Base-by-base conservation (phyloP, 2,113 vertebrate species). In the Apteryx owenii region DNA sequence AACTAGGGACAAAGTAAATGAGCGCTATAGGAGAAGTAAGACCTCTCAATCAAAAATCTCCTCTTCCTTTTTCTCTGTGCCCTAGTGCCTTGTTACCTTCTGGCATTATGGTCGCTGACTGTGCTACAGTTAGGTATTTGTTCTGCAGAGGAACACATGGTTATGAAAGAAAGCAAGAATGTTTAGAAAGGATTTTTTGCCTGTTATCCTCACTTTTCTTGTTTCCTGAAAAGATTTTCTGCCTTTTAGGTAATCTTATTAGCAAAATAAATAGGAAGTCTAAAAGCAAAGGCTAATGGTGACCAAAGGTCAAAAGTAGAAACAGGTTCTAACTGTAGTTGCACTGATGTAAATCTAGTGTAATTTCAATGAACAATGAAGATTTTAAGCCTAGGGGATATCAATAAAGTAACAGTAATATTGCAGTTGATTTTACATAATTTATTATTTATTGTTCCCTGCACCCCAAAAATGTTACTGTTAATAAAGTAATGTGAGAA, bases 221-320 rank as follows among this genome's bases (percentile, higher is more conserved):
- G 15, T 89, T 96, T 92, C 31, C 88, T 82, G 46, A 82, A 92
- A 69, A 78, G 78, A 42, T 92, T 93, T 40, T 48, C 69, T 93
- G 64, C 64, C 89, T 48, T 77, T 88, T 84, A 68, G 16, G 11
- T 92, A 79, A 89, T 40, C 65, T 78, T 56, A 62, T 65, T 56
- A 66, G 58, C 58, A 94, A 88, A 92, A 81, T 68, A 94, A 77
- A 75, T 66, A 89, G n/a, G 51, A 68, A 92, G 60, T 44, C 25
- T 75, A 77, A 95, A 95, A 94, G 58, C 70, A 96, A 94, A 94
- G 36, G 44, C 75, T 51, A 94, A 68, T 65, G 29, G 26, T 71
- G 18, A 54, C 50, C 68, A 62, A 75, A 92, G 48, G 42, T 80
- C 40, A 91, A 80, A 90, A 93, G 38, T 46, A 90, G 44, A 85